Evolutionary conservation across 2,113 vertebrate species (phyloP).

Genomic region (Lagopus leucura): DNA sequence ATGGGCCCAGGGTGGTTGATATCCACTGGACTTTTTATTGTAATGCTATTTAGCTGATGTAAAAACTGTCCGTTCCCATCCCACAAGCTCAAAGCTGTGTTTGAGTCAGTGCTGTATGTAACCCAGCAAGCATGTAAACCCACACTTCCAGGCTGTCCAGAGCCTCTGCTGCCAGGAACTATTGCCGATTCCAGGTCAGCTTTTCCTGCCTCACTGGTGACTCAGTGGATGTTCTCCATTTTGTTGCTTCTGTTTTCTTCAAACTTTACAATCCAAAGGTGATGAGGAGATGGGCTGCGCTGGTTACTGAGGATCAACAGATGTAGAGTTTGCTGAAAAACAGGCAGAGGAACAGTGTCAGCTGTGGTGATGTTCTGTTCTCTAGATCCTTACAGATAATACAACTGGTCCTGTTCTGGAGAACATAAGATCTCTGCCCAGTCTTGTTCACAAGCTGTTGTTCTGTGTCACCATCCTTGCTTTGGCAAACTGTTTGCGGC

Average conservation of each 20-base stretch:
- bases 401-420: neutral
- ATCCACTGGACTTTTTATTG: neutral
- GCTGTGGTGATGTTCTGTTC: neutral
- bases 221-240: neutral
- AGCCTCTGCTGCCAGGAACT: neutral
- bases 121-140: slow-evolving; percentile 30
- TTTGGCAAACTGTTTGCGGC: neutral
- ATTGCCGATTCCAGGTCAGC: neutral
- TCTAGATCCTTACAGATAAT: neutral
- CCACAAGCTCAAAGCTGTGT: neutral
- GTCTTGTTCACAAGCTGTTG: neutral
- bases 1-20: neutral
- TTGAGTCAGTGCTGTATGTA: slow-evolving; percentile 26
- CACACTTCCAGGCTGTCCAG: neutral
- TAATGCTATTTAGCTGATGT: neutral
- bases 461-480: neutral
- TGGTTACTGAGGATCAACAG: neutral
- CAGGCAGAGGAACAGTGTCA: neutral
- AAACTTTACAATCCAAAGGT: neutral
- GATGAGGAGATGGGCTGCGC: neutral
- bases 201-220: neutral
- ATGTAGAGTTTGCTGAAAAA: neutral
- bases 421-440: neutral
- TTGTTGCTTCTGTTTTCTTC: neutral
- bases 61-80: neutral